Evolutionary conservation across 2,113 vertebrate genomes (phyloP).

Genomic region (Perca flavescens): DNA sequence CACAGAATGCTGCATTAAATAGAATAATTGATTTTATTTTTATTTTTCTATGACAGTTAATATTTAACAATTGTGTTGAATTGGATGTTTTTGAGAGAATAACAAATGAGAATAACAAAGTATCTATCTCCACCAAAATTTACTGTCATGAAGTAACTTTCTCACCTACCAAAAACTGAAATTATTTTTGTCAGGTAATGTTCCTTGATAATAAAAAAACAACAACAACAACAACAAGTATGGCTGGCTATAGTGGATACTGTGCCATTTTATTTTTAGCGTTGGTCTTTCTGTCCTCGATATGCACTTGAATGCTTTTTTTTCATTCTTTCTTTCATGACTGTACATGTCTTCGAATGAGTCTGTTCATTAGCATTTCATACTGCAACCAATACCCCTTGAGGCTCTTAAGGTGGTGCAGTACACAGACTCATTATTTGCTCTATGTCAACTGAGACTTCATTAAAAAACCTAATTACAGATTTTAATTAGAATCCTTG

Average conservation of each 20-base stretch:
- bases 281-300: background rate
- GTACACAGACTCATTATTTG: conserved; percentile 78
- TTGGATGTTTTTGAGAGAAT: background rate
- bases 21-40: no score
- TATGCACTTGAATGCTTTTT: conserved; percentile 1
- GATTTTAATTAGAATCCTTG: conserved; percentile 82
- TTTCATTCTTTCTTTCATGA: background rate
- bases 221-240: background rate
- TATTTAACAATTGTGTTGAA: background rate
- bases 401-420: conserved; percentile 66
- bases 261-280: background rate
- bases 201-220: background rate
- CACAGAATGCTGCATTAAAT: no score
- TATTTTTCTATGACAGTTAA: background rate
- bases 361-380: conserved; percentile 77
- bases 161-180: background rate
- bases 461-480: conserved; percentile 82
- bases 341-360: conserved; percentile 58
- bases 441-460: conserved; percentile 78
- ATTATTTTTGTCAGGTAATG: background rate
- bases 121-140: no score
- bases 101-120: background rate
- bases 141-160: background rate
- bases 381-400: conserved; percentile 64
- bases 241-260: background rate